Evolutionary conservation across 2,888 invertebrate species (phyloP), one percentile per base, ranked within the genome.

Genomic region (Oasisia sp.): DNA sequence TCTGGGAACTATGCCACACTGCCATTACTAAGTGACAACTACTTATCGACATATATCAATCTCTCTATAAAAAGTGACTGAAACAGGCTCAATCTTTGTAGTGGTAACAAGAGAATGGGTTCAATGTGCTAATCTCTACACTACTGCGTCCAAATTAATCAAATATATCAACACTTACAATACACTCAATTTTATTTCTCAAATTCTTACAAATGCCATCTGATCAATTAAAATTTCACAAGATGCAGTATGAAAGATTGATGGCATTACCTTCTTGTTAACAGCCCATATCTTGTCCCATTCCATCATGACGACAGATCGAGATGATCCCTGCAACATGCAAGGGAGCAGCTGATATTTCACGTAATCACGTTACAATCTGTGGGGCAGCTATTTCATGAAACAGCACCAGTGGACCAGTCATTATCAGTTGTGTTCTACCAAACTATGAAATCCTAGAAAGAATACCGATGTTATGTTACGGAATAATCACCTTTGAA

Each of bases 201-300:
- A 19, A 27, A 19, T 74, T n/a, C 7, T 74, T 27, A 74, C n/a
- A 74, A 74, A 74, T 74, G 74, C 27, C 27, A 74, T n/a, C 74
- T 74, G 27, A 74, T 27, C 19, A 19, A n/a, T 74, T 74, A 7
- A 19, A 27, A n/a, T 74, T 27, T n/a, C 74, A 74, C 27, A 74
- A 74, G 7, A 27, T 19, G 27, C 74, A 74, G 0, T 19, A 74
- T 27, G 27, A 74, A 74, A 19, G 74, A 7, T 5, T 74, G 27
- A 27, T 27, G 74, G 74, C n/a, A n/a, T 93, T 94, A 98, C 98
- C 97, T 99, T 99, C 96, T 99, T 99, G 96, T 99, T 99, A 95
- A 99, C 98, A 19, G 99, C 98, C 99, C 99, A 99, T 94, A 99
- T 99, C 97, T 99, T 99, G 96, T 99, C 99, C 99, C 99, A 99